These are phyloP conservation scores for Gonocerus acuteangulatus DNA, from an alignment of 2,888 invertebrate species.

Conservation along the genomic window DNA sequence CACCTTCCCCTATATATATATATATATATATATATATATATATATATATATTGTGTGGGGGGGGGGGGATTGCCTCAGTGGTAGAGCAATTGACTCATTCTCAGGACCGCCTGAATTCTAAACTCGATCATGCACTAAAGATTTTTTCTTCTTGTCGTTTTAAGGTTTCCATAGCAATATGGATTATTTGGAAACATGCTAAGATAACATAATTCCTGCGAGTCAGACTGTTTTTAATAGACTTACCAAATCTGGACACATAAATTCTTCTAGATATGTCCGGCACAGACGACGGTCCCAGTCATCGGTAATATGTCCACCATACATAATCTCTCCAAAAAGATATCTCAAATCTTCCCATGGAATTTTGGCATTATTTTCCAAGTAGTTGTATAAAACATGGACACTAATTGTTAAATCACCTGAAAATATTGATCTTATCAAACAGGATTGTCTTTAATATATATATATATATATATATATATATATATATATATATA, in stretches of 20 bases:
- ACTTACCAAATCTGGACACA: constrained; percentile 65
- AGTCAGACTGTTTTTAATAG: background rate
- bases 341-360: constrained; percentile 92
- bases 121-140: too few species aligned
- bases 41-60: too few species aligned
- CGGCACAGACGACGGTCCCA: constrained; percentile 86
- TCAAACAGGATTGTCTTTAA: too few species aligned
- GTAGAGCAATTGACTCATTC: too few species aligned
- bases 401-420: constrained; percentile 88
- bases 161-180: too few species aligned
- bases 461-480: background rate
- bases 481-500: background rate
- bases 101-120: too few species aligned
- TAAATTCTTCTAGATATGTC: constrained; percentile 77
- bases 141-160: too few species aligned
- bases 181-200: too few species aligned
- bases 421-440: constrained; percentile 48
- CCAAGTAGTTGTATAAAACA: constrained; percentile 83
- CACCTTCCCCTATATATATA: too few species aligned
- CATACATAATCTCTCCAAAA: constrained; percentile 96
- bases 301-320: constrained; percentile 93
- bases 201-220: too few species aligned
- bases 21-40: too few species aligned
- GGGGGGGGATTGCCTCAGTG: too few species aligned
- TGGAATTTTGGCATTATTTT: constrained; percentile 77